Base-by-base conservation (phyloP, 2,113 vertebrate genomes). In the Epinephelus moara region DNA sequence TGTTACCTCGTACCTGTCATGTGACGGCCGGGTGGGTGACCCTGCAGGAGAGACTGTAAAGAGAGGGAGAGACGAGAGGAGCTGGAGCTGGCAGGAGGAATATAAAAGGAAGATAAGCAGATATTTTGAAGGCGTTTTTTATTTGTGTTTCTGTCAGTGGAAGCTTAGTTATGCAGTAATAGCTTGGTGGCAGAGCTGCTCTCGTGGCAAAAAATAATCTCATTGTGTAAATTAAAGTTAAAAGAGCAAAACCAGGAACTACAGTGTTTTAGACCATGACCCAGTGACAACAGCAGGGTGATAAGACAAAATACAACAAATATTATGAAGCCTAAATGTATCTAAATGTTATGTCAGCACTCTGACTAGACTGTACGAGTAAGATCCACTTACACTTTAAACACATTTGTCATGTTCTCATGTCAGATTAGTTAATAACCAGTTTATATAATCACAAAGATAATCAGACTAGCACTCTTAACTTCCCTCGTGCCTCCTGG, bases 1-100 rank as follows among this genome's bases (percentile, higher is more conserved):
- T 82, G 37, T 3, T 67, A 53, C 19, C 45, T 59, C 77, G 2
- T 0, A n/a, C 40, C 70, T 69, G 75, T 71, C 72, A 33, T 59
- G 53, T 73, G 45, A 72, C 4, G 25, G 25, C 1, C 18, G 7
- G 7, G 9, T 12, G 42, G 42, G 42, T 42, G 42, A 45, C 42
- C 9, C 8, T 12, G 42, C 42, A 45, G 8, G 42, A 45, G 42
- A 45, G 33, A 37, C 33, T 37, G 33, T 37, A 45, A 3, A 45
- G 42, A 45, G 42, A 45, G 42, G 42, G 42, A 10, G 33, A 37
- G 33, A 37, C 6, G 6, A 37, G 42, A 45, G 42, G 42, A 45
- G 42, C 42, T 45, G 42, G 42, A 45, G 42, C 11, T 45, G 9
- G 9, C 42, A 45, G 42, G 8, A 72, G 30, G 5, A 23, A 53